phyloP scores from a whole-genome alignment of 2,797 vertebrate species.

The Botia kubotai region DNA sequence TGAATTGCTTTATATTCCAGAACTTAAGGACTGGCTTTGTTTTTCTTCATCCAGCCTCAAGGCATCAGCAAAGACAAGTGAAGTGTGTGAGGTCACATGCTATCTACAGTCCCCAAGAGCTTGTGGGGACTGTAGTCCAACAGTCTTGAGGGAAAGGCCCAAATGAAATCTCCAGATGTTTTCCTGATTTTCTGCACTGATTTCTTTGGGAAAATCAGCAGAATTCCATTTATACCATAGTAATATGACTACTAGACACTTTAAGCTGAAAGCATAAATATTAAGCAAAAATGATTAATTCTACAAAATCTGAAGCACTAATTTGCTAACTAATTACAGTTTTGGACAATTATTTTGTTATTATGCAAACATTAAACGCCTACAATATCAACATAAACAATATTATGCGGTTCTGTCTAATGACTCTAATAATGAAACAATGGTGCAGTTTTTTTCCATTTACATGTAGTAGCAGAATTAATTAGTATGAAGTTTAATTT shows the following conservation, averaged over 20 bases:
- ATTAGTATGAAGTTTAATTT: constrained; percentile 15
- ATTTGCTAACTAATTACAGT: background rate
- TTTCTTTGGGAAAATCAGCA: background rate
- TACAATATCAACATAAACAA: background rate
- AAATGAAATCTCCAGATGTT: background rate
- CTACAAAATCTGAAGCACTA: background rate
- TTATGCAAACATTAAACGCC: constrained; percentile 1
- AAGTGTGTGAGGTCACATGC: constrained; percentile 37
- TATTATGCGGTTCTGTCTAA: background rate
- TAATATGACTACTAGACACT: background rate
- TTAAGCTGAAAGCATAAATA: no score
- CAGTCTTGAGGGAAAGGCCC: background rate
- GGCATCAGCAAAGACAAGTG: constrained; percentile 32
- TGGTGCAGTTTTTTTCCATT: background rate
- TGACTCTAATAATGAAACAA: constrained; percentile 27
- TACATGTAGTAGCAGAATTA: constrained; percentile 18
- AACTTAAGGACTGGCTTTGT: background rate
- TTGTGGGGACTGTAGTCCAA: background rate
- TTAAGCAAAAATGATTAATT: no score
- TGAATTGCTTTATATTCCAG: constrained; percentile 3
- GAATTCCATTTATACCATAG: no score
- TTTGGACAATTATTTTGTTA: background rate
- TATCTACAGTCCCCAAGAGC: constrained; percentile 31
- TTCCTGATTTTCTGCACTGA: background rate
- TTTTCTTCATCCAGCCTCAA: constrained; percentile 8